Evolutionary conservation across 2,888 invertebrate genomes (phyloP).

Genomic region (Diadegma fenestrale): DNA sequence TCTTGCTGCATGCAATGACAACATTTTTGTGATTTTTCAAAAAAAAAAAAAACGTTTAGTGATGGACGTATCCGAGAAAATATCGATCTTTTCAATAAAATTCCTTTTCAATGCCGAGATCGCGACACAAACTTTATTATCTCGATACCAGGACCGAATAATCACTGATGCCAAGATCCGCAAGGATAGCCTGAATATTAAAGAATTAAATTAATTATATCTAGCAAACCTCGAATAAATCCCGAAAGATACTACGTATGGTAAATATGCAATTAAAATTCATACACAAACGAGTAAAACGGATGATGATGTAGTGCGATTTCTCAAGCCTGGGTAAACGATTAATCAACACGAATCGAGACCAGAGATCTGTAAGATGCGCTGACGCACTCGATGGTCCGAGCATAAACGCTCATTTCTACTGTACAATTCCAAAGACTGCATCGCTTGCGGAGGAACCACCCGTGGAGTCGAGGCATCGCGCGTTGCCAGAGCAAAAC

Average conservation of each 20-base stretch:
- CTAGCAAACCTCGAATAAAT: not conserved
- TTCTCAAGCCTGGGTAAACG: not conserved
- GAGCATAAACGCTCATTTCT: constrained; percentile 26
- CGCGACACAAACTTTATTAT: not conserved
- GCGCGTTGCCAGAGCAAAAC: not conserved
- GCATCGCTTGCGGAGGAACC: not conserved
- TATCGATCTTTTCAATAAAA: no score
- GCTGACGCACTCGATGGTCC: constrained; percentile 21
- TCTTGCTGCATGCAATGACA: no score
- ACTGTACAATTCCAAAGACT: constrained; percentile 2
- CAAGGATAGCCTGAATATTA: not conserved
- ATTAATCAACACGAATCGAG: constrained; percentile 38
- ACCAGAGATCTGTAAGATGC: constrained; percentile 8
- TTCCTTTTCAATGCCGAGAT: no score
- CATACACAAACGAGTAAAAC: not conserved
- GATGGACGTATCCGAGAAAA: no score
- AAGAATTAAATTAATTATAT: not conserved
- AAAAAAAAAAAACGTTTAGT: no score
- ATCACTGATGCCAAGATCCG: not conserved
- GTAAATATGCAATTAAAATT: not conserved
- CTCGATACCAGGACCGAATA: not conserved
- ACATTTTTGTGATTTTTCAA: no score
- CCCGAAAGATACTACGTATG: not conserved
- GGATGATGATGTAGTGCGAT: not conserved
- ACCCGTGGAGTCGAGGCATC: constrained; percentile 28